These are phyloP conservation scores for Torymus auratus DNA, from an alignment of 2,888 invertebrate species.

Conservation along the genomic window DNA sequence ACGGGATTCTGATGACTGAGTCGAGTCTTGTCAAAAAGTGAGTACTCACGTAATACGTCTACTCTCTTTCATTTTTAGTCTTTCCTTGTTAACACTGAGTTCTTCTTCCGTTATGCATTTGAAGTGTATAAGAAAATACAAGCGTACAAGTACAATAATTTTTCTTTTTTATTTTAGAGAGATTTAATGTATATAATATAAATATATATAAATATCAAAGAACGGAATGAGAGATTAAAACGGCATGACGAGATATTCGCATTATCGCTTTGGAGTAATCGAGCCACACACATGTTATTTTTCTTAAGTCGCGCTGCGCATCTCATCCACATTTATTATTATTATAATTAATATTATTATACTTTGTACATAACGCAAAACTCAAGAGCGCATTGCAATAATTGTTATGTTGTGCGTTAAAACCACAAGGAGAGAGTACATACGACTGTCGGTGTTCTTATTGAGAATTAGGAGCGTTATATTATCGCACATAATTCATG, in stretches of 20 bases:
- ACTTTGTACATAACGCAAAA: slow-evolving; percentile 26
- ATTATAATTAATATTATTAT: slow-evolving; percentile 23
- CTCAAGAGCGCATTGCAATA: slow-evolving; percentile 40
- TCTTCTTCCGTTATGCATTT: slow-evolving; percentile 29
- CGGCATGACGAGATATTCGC: slow-evolving; percentile 16
- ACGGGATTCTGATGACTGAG: slow-evolving; percentile 28
- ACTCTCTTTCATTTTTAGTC: slow-evolving; percentile 22
- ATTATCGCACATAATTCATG: slow-evolving; percentile 18
- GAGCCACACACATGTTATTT: background rate
- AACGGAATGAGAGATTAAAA: slow-evolving; percentile 28
- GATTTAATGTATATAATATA: slow-evolving; percentile 6
- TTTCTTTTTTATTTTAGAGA: slow-evolving; percentile 7
- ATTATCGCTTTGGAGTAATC: slow-evolving; percentile 16
- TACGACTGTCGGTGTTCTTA: slow-evolving; percentile 59
- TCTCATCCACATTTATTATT: too few relatives aligned
- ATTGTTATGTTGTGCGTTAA: slow-evolving; percentile 39
- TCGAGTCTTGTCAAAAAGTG: slow-evolving; percentile 25
- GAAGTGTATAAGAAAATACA: slow-evolving; percentile 11
- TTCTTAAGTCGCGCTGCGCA: slow-evolving; percentile 4
- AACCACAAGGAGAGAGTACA: slow-evolving; percentile 57
- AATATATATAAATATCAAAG: slow-evolving; percentile 25
- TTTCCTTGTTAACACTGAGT: slow-evolving; percentile 15
- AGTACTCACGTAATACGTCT: background rate
- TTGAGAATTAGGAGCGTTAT: slow-evolving; percentile 49
- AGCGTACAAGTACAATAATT: slow-evolving; percentile 28